Evolutionary conservation across 1,140 invertebrate species (phyloP).

Genomic region (Lucilia sericata): DNA sequence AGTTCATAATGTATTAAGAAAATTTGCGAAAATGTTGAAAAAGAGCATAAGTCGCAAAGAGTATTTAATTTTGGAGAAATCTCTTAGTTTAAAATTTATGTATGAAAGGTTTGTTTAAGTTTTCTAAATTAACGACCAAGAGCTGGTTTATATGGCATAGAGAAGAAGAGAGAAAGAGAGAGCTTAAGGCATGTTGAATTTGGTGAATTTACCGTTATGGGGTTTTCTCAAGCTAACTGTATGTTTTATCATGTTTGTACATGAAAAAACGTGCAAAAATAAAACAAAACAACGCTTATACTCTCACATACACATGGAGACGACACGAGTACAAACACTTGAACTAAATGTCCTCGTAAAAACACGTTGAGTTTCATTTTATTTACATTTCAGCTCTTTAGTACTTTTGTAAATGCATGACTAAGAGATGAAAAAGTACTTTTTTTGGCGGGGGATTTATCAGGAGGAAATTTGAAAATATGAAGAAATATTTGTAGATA

Average conservation of each 20-base stretch:
- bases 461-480: no score
- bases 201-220: conserved; percentile 9
- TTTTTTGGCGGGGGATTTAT: no score
- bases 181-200: not conserved
- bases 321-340: not conserved
- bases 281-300: not conserved
- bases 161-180: not conserved
- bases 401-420: no score
- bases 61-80: no score
- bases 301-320: not conserved
- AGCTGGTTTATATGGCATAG: not conserved
- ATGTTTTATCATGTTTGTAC: not conserved
- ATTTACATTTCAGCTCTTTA: not conserved
- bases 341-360: not conserved
- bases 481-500: no score
- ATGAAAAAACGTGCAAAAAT: conserved; percentile 6
- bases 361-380: conserved; percentile 16
- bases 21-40: no score
- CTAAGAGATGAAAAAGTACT: no score
- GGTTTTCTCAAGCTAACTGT: not conserved
- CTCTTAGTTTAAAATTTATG: not conserved
- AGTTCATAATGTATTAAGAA: no score
- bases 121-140: no score
- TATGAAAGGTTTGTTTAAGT: not conserved
- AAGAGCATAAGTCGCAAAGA: no score